Percentiles rank a stretch among this genome's conserved stretches.
Conservation (phyloP, 2,113 vertebrate genomes). For the Indicator indicator region DNA sequence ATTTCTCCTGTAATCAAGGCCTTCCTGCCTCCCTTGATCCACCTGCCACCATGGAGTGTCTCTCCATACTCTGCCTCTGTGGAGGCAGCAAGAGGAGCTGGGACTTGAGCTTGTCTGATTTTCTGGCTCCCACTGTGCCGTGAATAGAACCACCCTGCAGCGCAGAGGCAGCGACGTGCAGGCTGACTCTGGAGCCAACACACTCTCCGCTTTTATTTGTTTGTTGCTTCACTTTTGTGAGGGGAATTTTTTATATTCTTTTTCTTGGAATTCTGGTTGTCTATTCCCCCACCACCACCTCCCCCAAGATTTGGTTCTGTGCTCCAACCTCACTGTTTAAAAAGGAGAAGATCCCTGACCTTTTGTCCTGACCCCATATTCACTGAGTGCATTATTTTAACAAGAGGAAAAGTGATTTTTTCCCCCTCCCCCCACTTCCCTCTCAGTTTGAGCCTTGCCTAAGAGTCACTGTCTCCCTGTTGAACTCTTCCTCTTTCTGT, state of each 20-base stretch:
- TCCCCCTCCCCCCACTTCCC: background rate
- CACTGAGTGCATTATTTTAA: constrained; percentile 6
- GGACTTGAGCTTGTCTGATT: background rate
- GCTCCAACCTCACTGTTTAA: constrained; percentile 23
- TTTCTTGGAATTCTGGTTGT: background rate
- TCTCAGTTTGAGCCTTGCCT: background rate
- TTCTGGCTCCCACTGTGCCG: background rate
- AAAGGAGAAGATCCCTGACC: constrained; percentile 17
- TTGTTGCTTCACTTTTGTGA: background rate
- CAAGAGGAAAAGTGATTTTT: constrained; percentile 46
- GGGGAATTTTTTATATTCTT: background rate
- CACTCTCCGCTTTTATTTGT: background rate
- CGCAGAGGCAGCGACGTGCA: background rate
- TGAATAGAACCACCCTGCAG: background rate
- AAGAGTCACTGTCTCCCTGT: background rate
- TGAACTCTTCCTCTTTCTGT: constrained; percentile 4
- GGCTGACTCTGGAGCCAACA: background rate
- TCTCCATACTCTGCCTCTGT: background rate
- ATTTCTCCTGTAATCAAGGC: background rate
- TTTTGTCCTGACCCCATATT: constrained; percentile 52
- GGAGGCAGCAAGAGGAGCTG: background rate
- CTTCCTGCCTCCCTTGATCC: background rate
- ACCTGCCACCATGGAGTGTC: background rate
- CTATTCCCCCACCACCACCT: background rate
- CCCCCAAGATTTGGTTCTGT: background rate